Base-by-base conservation (phyloP, 2,888 invertebrate genomes). In the Eustalomyia histrio region DNA sequence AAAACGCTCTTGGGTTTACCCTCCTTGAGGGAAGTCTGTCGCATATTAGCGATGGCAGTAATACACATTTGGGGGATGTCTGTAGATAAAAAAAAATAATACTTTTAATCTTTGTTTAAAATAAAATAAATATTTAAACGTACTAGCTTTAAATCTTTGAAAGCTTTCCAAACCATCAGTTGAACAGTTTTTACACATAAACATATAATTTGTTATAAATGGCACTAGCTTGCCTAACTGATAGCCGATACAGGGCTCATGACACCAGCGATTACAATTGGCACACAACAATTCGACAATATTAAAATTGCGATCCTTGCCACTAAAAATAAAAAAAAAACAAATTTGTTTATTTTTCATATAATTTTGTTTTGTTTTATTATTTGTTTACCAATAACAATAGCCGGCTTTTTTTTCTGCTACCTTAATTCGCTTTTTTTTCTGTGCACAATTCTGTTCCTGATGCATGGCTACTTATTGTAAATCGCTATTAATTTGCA, bases 51-150 rank as follows among this genome's bases (percentile, higher is more conserved):
- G 83, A 99, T 94, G 0, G 98, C 97, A 29, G 98, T 98, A 35
- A 97, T 93, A 90, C 97, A 98, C 95, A 99, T 97, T 92, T 99
- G 97, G 12, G 95, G 94, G 87, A 97, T 96, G 84, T 95, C 97
- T 97, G 64, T 82, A 83, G 84, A 53, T 1, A 55, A 17, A n/a
- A n/a, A 2, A 16, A 17, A 29, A 67, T 29, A 21, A n/a, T n/a
- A n/a, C n/a, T n/a, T n/a, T n/a, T 57, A 24, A 21, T 2, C 21
- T n/a, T 14, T 18, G 21, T 21, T 21, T 21, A 21, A 21, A 21
- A 21, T 21, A 21, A 21, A n/a, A n/a, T n/a, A n/a, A n/a, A n/a
- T 2, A 21, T 21, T 21, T 21, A n/a, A 47, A n/a, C 43, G 1
- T 92, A 97, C 97, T 96, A 73, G 98, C 97, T 93, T 97, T 97